Evolutionary conservation across 1,140 invertebrate species (phyloP).

Genomic region (Thaumetopoea pityocampa): DNA sequence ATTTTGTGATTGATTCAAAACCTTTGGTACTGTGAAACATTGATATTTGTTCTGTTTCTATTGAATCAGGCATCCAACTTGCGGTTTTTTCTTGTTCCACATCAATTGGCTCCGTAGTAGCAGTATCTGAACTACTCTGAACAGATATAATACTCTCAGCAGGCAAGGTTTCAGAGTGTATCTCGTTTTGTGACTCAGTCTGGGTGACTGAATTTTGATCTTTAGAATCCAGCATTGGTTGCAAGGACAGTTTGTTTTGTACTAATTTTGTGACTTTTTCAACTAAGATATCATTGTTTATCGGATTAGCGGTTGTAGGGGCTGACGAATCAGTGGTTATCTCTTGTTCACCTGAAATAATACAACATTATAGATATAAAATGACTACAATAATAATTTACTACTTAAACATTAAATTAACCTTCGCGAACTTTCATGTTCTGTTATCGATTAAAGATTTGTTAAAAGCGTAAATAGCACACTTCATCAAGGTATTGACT

Average conservation of each 20-base stretch:
- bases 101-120: constrained; percentile 14
- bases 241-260: constrained; percentile 50
- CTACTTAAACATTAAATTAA: no score
- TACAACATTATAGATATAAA: constrained; percentile 4
- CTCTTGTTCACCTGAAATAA: constrained; percentile 51
- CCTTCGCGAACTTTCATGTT: no score
- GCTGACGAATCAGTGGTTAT: constrained; percentile 22
- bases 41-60: constrained; percentile 32
- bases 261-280: constrained; percentile 49
- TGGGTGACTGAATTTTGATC: constrained; percentile 17
- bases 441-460: no score
- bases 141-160: constrained; percentile 58
- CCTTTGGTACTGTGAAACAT: constrained; percentile 21
- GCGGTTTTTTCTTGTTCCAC: constrained; percentile 24
- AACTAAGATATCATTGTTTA: constrained; percentile 35
- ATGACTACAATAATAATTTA: no score
- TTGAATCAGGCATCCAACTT: constrained; percentile 40
- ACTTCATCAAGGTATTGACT: no score
- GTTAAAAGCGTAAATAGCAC: no score
- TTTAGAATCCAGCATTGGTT: constrained; percentile 28
- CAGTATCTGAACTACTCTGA: constrained; percentile 43
- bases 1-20: constrained; percentile 69
- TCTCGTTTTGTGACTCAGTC: constrained; percentile 26
- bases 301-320: constrained; percentile 12
- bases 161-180: constrained; percentile 44